Evolutionary conservation across 92 coral and sea anemone genomes (phyloP).

Genomic region (Bergia sp.): DNA sequence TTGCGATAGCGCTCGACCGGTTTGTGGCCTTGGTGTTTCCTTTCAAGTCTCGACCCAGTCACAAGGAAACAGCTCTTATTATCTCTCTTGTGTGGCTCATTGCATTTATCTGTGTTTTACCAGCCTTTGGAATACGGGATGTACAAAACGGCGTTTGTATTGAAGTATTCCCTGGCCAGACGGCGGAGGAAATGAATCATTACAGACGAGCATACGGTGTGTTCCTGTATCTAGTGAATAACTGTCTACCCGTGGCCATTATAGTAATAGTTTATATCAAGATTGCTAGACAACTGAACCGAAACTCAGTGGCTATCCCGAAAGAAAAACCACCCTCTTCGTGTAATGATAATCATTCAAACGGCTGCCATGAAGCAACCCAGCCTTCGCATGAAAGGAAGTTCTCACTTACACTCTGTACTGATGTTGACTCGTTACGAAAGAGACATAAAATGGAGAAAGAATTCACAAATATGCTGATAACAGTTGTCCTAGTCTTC

Average conservation of each 20-base stretch:
- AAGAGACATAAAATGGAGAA: slow-evolving; percentile 76
- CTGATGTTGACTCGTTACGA: slow-evolving; percentile 54
- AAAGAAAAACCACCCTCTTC: slow-evolving; percentile 5
- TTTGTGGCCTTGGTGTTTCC: slow-evolving; percentile 82
- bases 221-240: slow-evolving; percentile 70
- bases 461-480: slow-evolving; percentile 78
- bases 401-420: slow-evolving; percentile 27
- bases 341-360: slow-evolving; percentile 32
- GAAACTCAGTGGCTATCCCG: slow-evolving; percentile 59
- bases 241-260: slow-evolving; percentile 64
- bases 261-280: slow-evolving; percentile 65
- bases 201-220: slow-evolving; percentile 55
- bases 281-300: slow-evolving; percentile 68
- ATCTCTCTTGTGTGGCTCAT: slow-evolving; percentile 71
- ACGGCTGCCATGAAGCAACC: slow-evolving; percentile 1
- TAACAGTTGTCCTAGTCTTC: slow-evolving; percentile 72
- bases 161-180: slow-evolving; percentile 74
- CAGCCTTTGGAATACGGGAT: slow-evolving; percentile 69
- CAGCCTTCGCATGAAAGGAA: slow-evolving; percentile 14
- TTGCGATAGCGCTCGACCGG: slow-evolving; percentile 83
- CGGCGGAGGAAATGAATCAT: slow-evolving; percentile 39
- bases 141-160: slow-evolving; percentile 33
- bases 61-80: slow-evolving; percentile 59
- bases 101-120: slow-evolving; percentile 78
- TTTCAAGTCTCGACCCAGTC: slow-evolving; percentile 64